Base-by-base conservation (phyloP, 92 coral and sea anemone genomes). In the Zoanthus gigantus region DNA sequence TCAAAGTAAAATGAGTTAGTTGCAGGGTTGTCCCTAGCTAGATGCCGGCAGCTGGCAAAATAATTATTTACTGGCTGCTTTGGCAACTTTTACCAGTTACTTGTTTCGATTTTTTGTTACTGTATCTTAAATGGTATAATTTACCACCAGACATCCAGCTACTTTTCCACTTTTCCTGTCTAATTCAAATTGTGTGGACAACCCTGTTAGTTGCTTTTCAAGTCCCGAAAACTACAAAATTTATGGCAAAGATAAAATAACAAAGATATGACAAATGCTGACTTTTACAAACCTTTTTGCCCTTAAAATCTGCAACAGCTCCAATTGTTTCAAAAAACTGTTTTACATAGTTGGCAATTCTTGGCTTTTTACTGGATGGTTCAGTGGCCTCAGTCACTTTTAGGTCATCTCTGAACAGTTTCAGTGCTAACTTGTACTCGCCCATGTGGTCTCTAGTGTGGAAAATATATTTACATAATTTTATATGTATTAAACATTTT, bases 331-430 rank as follows among this genome's bases (percentile, higher is more conserved):
- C 88, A 83, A 95, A 93, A 56, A 95, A 87, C 83, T 86, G 93
- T 60, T 91, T 95, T 7, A 95, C 90, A 84, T 95, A 95, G 53
- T 89, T 93, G 58, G 90, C 92, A 50, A 86, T 63, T 48, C 89
- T 84, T 18, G 94, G 88, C 67, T 86, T 93, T 79, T 95, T 95
- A 79, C 58, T 54, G 53, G 86, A 85, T 0, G 98, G 95, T 72
- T 87, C 94, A 14, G 79, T 63, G 31, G 77, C 28, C n/a, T 88
- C 92, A 18, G 15, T 50, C 52, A 29, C 8, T 12, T 60, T 46
- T 52, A 61, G 61, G 47, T 91, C 87, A 15, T 79, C 93, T 18
- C 54, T 77, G 52, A 90, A 66, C 37, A 88, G 84, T 30, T 79
- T 91, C 23, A 93, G 91, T 45, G 92, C 90, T 29, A 81, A 72